Evolutionary conservation across 2,888 invertebrate species (phyloP).

Genomic region (Standfussiana lucernea): DNA sequence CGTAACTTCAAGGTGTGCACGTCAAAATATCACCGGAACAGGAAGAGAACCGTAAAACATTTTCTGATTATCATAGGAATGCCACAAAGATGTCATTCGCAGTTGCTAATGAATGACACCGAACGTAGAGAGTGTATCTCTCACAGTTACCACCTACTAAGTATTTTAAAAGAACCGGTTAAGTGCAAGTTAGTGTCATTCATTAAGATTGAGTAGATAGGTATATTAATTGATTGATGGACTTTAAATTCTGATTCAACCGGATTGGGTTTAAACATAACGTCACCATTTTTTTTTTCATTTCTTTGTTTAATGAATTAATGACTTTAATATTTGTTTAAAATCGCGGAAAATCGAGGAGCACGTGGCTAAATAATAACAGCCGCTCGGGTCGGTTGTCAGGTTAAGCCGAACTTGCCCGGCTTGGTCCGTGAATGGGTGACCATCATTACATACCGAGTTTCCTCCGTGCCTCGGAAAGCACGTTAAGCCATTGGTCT

Average conservation of each 20-base stretch:
- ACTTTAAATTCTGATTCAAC: background rate
- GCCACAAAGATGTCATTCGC: slow-evolving; percentile 36
- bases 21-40: slow-evolving; percentile 42
- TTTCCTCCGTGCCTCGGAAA: no score
- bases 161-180: slow-evolving; percentile 37
- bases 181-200: slow-evolving; percentile 12
- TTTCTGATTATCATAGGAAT: slow-evolving; percentile 69
- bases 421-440: no score
- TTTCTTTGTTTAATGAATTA: background rate
- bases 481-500: no score
- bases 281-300: background rate
- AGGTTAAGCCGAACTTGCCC: no score
- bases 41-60: slow-evolving; percentile 52
- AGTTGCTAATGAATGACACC: slow-evolving; percentile 36
- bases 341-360: no score
- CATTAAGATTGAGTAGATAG: background rate
- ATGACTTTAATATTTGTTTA: background rate
- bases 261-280: background rate
- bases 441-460: no score
- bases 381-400: no score
- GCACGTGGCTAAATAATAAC: no score
- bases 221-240: slow-evolving; percentile 11
- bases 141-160: slow-evolving; percentile 21
- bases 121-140: slow-evolving; percentile 50
- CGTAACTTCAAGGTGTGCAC: slow-evolving; percentile 6